phyloP scores from a whole-genome alignment of 2,888 invertebrate genomes.

The Cosmia pyralina region DNA sequence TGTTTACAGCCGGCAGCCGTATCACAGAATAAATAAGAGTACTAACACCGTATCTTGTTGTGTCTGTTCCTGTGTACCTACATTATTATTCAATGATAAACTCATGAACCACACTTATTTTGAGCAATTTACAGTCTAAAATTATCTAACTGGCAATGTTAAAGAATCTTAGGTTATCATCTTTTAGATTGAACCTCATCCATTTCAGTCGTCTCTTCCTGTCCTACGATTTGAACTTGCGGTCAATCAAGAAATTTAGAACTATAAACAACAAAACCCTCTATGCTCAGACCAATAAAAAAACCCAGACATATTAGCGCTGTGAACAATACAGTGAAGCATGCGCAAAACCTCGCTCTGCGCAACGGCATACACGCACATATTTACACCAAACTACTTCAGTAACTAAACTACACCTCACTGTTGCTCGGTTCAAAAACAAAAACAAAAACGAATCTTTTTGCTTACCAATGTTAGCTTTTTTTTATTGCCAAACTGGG shows the following conservation, averaged over 20 bases:
- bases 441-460: no score
- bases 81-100: constrained; percentile 64
- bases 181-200: constrained; percentile 18
- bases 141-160: constrained; percentile 44
- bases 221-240: constrained; percentile 1
- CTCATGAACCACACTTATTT: constrained; percentile 65
- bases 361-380: no score
- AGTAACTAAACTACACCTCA: no score
- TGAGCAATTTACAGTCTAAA: constrained; percentile 57
- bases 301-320: no score
- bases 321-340: no score
- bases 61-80: constrained; percentile 64
- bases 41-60: constrained; percentile 57
- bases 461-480: no score
- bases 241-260: not conserved
- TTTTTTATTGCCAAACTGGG: no score
- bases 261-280: not conserved
- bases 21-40: no score
- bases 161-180: constrained; percentile 51
- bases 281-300: no score
- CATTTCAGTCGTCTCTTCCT: not conserved
- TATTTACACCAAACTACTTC: no score
- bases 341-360: no score
- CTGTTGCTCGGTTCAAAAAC: no score
- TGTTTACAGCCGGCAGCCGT: constrained; percentile 63